Evolutionary conservation across 2,113 vertebrate genomes (phyloP), one percentile per base, ranked within the genome.

Genomic region (Galbula dea): DNA sequence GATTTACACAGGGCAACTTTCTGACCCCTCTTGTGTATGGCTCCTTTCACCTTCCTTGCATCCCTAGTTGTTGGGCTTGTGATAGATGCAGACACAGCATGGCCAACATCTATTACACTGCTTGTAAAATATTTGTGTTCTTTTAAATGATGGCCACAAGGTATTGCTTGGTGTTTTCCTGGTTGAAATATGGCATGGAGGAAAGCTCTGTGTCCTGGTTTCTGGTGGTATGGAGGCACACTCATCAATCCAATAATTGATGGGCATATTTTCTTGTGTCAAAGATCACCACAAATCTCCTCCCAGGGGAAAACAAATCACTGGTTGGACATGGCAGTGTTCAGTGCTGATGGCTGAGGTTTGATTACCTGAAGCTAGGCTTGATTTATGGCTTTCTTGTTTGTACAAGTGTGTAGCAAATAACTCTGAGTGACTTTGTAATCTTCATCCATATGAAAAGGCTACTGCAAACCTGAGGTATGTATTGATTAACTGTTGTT

Each of bases 141-240:
- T 71, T n/a, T 67, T 21, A 55, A 73, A 45, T 41, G 43, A 9
- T 2, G 21, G 22, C 15, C 24, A 6, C 9, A 11, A 23, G 57
- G 29, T 34, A 14, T n/a, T 39, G 32, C 43, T 74, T 4, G 6
- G 20, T 18, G 43, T 55, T 86, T 62, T 69, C 55, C 20, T 24
- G 22, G 39, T 10, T 69, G 45, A 52, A 90, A 54, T 48, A n/a
- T 0, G 4, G 34, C 45, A 6, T 0, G 6, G 68, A 10, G 39
- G 71, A 41, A 54, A 34, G 36, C 0, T 0, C 43, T 7, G 19
- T 15, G 24, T 65, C 68, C 74, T 4, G 24, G 29, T 27, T 48
- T 59, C 62, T 69, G 82, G 6, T 3, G 34, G 45, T 0, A 0
- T 11, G 27, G 68, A 45, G 79, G 49, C 59, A 39, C 0, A 8